These are phyloP conservation scores for Mus pahari DNA, from an alignment of 2,113 vertebrate genomes.

Conservation along the genomic window DNA sequence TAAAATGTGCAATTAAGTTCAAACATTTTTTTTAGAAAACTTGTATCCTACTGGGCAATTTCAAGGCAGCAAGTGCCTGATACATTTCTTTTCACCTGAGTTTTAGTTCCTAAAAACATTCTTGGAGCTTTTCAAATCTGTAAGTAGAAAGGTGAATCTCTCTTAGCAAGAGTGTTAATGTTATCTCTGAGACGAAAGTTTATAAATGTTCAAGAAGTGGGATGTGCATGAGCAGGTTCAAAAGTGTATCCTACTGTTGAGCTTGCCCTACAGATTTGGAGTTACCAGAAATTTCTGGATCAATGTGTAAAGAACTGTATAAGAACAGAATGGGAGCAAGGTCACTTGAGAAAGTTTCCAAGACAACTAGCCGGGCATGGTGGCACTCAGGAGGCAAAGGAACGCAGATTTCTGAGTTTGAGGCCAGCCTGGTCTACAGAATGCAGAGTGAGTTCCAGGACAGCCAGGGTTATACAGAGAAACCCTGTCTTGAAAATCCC, in stretches of 20 bases:
- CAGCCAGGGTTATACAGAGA: too few relatives aligned
- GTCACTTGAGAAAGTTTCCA: slow-evolving; percentile 42
- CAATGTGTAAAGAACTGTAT: slow-evolving; percentile 66
- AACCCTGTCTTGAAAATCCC: too few relatives aligned
- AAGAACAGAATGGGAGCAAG: slow-evolving; percentile 29
- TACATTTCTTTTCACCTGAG: slow-evolving; percentile 68
- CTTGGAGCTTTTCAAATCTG: slow-evolving; percentile 77
- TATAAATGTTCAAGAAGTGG: slow-evolving; percentile 82
- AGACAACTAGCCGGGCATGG: too few relatives aligned
- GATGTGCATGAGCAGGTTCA: slow-evolving; percentile 72
- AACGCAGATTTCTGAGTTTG: too few relatives aligned
- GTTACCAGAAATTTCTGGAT: slow-evolving; percentile 74
- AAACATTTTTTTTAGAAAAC: slow-evolving; percentile 74
- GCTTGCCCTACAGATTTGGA: slow-evolving; percentile 73
- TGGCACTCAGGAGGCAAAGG: too few relatives aligned
- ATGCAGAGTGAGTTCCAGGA: too few relatives aligned
- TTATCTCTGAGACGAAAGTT: slow-evolving; percentile 76
- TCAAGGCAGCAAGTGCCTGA: slow-evolving; percentile 71
- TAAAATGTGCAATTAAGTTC: slow-evolving; percentile 82
- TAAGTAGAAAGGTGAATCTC: slow-evolving; percentile 72
- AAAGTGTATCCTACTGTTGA: slow-evolving; percentile 67
- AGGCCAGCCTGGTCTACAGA: too few relatives aligned
- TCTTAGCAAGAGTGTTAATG: slow-evolving; percentile 79
- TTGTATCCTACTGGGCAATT: slow-evolving; percentile 72
- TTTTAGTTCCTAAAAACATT: slow-evolving; percentile 80